A percentile compares a stretch with the other conserved stretches of the same genome.
Evolutionary conservation across 92 coral and sea anemone genomes (phyloP).

Genomic region (Micromussa lordhowensis): DNA sequence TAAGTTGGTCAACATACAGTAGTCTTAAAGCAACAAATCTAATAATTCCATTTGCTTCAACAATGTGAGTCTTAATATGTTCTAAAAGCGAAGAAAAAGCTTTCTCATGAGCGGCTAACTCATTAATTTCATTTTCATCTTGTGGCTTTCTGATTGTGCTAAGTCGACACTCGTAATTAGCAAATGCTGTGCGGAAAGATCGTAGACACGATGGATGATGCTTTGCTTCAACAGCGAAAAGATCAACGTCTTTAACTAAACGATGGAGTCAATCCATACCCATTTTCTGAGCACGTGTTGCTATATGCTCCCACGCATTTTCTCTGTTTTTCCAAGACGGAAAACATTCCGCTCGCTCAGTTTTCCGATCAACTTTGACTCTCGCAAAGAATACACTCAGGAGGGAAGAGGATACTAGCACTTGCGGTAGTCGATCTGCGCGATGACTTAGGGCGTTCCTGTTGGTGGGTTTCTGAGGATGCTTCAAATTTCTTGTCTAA

Average conservation of each 20-base stretch:
- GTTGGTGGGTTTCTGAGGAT: background rate
- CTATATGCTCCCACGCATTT: slow-evolving; percentile 62
- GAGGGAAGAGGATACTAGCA: slow-evolving; percentile 48
- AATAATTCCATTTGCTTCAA: slow-evolving; percentile 26
- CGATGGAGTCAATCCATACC: slow-evolving; percentile 44
- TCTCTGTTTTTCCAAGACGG: slow-evolving; percentile 15
- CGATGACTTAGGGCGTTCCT: slow-evolving; percentile 22
- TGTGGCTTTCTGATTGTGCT: too few relatives aligned
- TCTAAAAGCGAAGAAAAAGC: slow-evolving; percentile 48
- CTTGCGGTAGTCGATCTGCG: slow-evolving; percentile 38
- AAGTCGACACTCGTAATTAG: too few relatives aligned
- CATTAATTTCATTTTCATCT: too few relatives aligned
- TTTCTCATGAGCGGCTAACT: slow-evolving; percentile 20
- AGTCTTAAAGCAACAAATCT: slow-evolving; percentile 32
- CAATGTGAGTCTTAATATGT: slow-evolving; percentile 25
- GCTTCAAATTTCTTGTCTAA: background rate
- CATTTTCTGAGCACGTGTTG: slow-evolving; percentile 56
- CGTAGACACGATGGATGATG: slow-evolving; percentile 54
- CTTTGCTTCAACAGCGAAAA: slow-evolving; percentile 63
- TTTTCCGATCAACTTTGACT: slow-evolving; percentile 32
- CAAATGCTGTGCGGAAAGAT: too few relatives aligned
- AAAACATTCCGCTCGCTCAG: slow-evolving; percentile 41
- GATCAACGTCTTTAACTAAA: slow-evolving; percentile 42
- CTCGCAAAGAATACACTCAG: slow-evolving; percentile 57
- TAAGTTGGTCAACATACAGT: slow-evolving; percentile 46